These are phyloP conservation scores for Ornithorhynchus anatinus DNA, from an alignment of 2,113 vertebrate species.

Conservation along the genomic window DNA sequence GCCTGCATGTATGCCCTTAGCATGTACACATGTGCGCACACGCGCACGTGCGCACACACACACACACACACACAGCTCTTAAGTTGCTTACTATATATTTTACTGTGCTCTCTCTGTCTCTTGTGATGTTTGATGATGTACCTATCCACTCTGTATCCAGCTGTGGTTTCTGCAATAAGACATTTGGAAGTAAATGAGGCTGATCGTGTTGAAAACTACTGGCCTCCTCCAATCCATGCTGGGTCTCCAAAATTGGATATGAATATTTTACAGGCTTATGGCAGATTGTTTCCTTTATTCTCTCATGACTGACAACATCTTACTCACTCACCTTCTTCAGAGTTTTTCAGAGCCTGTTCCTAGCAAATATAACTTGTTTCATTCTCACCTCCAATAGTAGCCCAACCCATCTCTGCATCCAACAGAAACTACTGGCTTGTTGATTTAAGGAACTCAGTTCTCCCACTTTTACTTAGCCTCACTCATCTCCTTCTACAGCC, in stretches of 20 bases:
- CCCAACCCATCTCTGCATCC: no score
- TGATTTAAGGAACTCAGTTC: no score
- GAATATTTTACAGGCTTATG: conserved; percentile 16
- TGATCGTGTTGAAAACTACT: neutral
- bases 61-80: neutral
- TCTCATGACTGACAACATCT: no score
- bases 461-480: no score
- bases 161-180: neutral
- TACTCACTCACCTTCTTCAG: neutral
- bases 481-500: no score
- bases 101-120: no score
- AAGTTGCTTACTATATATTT: no score
- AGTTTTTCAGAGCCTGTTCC: conserved; percentile 1
- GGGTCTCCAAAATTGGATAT: neutral
- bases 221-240: neutral
- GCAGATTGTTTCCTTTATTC: conserved; percentile 4
- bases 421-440: no score
- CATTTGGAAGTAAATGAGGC: neutral
- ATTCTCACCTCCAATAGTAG: no score
- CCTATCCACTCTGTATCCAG: no score
- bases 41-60: neutral
- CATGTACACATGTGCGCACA: neutral
- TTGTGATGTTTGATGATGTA: no score
- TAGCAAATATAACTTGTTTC: no score
- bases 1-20: neutral